A percentile compares a stretch with the other conserved stretches of the same genome.
Evolutionary conservation across 2,113 vertebrate genomes (phyloP).

Genomic region (Leptocoma aspasia): DNA sequence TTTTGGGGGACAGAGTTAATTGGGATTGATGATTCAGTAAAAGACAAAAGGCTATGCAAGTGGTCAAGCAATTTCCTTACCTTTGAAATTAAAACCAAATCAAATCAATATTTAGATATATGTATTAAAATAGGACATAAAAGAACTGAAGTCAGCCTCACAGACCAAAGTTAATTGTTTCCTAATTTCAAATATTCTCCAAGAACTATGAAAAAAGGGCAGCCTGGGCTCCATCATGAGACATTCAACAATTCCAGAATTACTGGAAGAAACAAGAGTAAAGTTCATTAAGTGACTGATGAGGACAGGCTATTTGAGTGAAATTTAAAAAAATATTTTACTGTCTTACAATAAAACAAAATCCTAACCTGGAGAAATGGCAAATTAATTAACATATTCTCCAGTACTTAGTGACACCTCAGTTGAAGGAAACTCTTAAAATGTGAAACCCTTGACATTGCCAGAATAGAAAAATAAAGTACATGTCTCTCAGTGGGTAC

Average conservation of each 20-base stretch:
- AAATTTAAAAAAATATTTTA: background rate
- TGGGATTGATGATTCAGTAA: background rate
- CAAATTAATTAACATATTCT: conserved; percentile 59
- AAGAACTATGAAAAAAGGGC: background rate
- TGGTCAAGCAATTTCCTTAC: background rate
- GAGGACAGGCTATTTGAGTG: background rate
- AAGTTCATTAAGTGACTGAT: background rate
- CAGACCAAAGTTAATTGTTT: background rate
- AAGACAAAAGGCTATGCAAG: background rate
- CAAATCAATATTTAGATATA: background rate
- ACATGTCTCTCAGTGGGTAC: conserved; percentile 73
- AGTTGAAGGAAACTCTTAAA: conserved; percentile 62
- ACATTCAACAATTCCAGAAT: background rate
- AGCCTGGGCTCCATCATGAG: background rate
- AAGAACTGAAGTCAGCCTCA: background rate
- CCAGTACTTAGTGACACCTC: conserved; percentile 31
- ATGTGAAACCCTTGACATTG: conserved; percentile 73
- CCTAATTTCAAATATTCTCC: background rate
- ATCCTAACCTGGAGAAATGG: conserved; percentile 30
- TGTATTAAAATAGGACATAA: background rate
- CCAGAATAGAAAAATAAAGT: conserved; percentile 68
- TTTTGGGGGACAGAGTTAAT: background rate
- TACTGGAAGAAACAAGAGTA: background rate
- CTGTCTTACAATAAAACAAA: conserved; percentile 26
- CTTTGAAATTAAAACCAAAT: background rate